A percentile compares a stretch with the other conserved stretches of the same genome.
Conservation (phyloP, 2,888 invertebrate species). For the Tupiocoris notatus region DNA sequence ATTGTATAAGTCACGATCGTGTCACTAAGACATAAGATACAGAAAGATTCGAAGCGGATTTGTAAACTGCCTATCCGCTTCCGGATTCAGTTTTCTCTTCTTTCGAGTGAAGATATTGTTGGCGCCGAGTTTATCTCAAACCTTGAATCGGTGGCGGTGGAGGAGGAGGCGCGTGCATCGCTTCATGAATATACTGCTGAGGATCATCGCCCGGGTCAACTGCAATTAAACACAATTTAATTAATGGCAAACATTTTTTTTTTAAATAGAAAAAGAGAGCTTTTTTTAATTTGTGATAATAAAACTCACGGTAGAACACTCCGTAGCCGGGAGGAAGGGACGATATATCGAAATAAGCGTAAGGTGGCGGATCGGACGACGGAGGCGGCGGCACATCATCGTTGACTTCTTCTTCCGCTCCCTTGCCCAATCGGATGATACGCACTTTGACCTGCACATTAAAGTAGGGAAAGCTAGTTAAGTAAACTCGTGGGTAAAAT, state of each 20-base stretch:
- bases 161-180: conserved; percentile 4
- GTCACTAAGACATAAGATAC: too few relatives aligned
- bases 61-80: too few relatives aligned
- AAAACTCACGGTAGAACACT: conserved; percentile 11
- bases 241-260: too few relatives aligned
- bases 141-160: conserved; percentile 21
- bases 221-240: neutral
- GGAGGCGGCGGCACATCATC: conserved; percentile 60
- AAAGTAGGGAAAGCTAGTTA: too few relatives aligned
- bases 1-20: too few relatives aligned
- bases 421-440: conserved; percentile 51
- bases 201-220: conserved; percentile 26
- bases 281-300: too few relatives aligned
- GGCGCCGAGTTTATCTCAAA: conserved; percentile 21
- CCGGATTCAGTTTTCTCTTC: too few relatives aligned
- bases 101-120: too few relatives aligned
- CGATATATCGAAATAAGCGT: conserved; percentile 46
- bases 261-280: too few relatives aligned
- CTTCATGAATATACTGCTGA: neutral
- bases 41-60: too few relatives aligned
- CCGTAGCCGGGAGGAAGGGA: conserved; percentile 27
- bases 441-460: conserved; percentile 46
- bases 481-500: too few relatives aligned
- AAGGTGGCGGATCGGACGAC: conserved; percentile 62
- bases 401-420: conserved; percentile 16